A percentile compares a stretch with the other conserved stretches of the same genome.
These are phyloP conservation scores for Bacillus rossius DNA, from an alignment of 1,140 invertebrate species.

Conservation along the genomic window DNA sequence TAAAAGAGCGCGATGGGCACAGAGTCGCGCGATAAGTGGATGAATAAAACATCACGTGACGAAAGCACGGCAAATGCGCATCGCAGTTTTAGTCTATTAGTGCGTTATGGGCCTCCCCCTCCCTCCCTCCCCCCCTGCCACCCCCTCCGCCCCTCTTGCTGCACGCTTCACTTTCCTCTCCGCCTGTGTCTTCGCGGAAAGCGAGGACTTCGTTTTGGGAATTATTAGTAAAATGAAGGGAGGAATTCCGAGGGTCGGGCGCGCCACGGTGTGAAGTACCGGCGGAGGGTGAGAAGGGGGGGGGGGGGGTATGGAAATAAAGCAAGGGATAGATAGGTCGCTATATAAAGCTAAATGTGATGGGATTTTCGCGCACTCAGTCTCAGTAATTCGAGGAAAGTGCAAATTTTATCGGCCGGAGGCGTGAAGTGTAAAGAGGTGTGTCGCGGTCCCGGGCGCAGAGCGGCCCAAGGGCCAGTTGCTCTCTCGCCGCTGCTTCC, in stretches of 20 bases:
- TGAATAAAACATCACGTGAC: constrained; percentile 6
- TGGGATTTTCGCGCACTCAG: constrained; percentile 11
- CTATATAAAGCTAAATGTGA: constrained; percentile 7
- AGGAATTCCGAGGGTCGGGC: not conserved
- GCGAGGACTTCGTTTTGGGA: constrained; percentile 8
- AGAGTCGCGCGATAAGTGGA: constrained; percentile 1
- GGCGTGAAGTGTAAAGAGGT: constrained; percentile 3
- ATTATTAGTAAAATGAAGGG: constrained; percentile 4
- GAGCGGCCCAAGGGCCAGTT: not conserved
- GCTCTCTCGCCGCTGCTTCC: not conserved
- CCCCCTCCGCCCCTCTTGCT: too few species aligned
- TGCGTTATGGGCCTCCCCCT: too few species aligned
- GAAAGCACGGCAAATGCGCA: not conserved
- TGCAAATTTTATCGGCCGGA: constrained; percentile 11
- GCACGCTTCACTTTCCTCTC: too few species aligned
- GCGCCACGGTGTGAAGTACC: too few species aligned
- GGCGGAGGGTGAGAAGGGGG: too few species aligned
- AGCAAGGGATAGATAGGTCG: too few species aligned
- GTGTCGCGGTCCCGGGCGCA: not conserved
- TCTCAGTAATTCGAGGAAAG: constrained; percentile 10
- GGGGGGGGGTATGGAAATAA: too few species aligned
- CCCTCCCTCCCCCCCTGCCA: too few species aligned
- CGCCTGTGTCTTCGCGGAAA: constrained; percentile 5
- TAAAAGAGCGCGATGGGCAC: too few species aligned
- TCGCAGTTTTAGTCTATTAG: too few species aligned